Evolutionary conservation across 2,113 vertebrate species (phyloP).

Genomic region (Elephas maximus): DNA sequence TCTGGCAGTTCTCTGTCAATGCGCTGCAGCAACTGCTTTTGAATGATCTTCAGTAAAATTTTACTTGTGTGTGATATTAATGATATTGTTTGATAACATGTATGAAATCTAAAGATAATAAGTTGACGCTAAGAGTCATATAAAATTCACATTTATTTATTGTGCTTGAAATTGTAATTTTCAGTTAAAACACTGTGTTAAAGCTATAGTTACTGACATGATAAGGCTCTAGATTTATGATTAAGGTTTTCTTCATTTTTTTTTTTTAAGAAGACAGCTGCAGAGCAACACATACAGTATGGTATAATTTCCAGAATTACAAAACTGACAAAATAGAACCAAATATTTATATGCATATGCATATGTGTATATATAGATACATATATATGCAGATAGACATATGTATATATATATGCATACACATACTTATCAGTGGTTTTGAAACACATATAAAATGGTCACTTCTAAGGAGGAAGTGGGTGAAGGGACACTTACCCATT

Average conservation of each 20-base stretch:
- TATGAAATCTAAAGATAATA: background rate
- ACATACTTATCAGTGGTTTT: background rate
- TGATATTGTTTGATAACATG: too few species aligned
- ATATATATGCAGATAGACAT: background rate
- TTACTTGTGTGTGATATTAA: too few species aligned
- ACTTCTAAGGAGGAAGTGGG: background rate
- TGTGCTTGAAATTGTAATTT: background rate
- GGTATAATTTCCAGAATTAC: background rate
- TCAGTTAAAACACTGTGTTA: slow-evolving; percentile 43
- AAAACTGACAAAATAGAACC: background rate
- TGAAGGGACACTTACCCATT: background rate
- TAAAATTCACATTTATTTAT: background rate
- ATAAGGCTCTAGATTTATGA: background rate
- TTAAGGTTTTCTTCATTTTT: background rate
- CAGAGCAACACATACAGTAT: background rate
- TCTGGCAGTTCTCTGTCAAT: too few species aligned
- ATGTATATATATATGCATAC: background rate
- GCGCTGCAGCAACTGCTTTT: too few species aligned
- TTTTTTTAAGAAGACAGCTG: background rate
- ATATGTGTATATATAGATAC: background rate
- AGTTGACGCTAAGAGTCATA: background rate
- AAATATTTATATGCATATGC: background rate
- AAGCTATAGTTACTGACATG: background rate
- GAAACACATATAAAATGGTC: background rate
- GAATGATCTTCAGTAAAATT: too few species aligned